A percentile compares a stretch with the other conserved stretches of the same genome.
Conservation (phyloP, 2,888 invertebrate genomes). For the Eristalis tenax region DNA sequence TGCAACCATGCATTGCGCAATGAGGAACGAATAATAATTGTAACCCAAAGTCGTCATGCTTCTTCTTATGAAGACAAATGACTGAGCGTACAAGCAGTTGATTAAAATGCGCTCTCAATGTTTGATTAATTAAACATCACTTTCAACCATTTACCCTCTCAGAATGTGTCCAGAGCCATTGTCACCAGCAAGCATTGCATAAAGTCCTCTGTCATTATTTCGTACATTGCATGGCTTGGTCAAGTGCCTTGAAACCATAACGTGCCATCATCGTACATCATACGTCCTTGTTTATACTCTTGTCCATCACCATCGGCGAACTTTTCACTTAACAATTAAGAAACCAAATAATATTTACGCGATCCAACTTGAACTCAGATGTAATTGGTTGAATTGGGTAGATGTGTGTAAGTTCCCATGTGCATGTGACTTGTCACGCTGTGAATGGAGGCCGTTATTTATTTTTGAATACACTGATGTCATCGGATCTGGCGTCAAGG, state of each 20-base stretch:
- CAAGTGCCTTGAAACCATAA: no score
- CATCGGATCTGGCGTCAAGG: neutral
- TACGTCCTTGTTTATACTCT: conserved; percentile 21
- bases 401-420: neutral
- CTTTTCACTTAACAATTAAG: neutral
- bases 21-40: neutral
- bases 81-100: conserved; percentile 6
- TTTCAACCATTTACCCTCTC: neutral
- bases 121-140: conserved; percentile 34
- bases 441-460: neutral
- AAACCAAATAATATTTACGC: neutral
- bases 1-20: neutral
- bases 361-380: neutral
- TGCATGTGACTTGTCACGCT: neutral
- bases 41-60: neutral
- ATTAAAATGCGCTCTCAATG: conserved; percentile 50
- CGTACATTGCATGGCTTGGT: neutral
- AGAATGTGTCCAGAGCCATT: neutral
- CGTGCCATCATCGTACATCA: neutral
- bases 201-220: neutral
- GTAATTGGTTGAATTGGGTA: neutral
- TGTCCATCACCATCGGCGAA: conserved; percentile 25
- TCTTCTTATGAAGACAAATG: conserved; percentile 39
- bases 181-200: neutral
- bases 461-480: neutral